These are phyloP conservation scores for Euglossa dilemma DNA, from an alignment of 1,140 invertebrate species.

Conservation along the genomic window DNA sequence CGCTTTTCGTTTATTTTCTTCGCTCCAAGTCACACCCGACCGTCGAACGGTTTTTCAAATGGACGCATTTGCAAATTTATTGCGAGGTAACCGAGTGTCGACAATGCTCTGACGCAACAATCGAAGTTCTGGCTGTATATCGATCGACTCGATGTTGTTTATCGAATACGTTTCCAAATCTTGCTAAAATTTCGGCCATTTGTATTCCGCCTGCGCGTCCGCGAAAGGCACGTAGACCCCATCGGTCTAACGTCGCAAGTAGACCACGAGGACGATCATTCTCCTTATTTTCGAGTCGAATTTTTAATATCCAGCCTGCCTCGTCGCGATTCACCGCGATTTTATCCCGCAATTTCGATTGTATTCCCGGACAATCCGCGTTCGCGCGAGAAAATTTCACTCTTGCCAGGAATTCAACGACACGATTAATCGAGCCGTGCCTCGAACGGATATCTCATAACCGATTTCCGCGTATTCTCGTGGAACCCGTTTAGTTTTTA, in stretches of 20 bases:
- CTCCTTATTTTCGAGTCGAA: neutral
- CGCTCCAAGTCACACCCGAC: neutral
- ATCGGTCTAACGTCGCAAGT: conserved; percentile 3
- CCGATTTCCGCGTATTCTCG: conserved; percentile 6
- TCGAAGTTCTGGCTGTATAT: neutral
- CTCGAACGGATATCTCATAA: conserved; percentile 12
- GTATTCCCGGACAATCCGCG: neutral
- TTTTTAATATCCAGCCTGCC: conserved; percentile 13
- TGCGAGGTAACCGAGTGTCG: neutral
- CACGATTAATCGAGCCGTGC: neutral
- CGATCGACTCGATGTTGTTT: neutral
- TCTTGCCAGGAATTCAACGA: neutral
- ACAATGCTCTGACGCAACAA: neutral
- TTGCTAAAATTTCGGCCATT: conserved; percentile 12
- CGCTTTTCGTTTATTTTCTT: neutral
- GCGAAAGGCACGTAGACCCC: neutral
- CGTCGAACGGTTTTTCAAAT: neutral
- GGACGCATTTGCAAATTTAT: neutral
- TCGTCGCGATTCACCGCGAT: neutral
- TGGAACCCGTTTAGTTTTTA: conserved; percentile 17
- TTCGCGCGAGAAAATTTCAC: neutral
- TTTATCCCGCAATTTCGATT: neutral
- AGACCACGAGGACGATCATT: neutral
- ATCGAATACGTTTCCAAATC: conserved; percentile 4
- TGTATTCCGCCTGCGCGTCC: neutral